These are phyloP conservation scores for Tolmerus cingulatus DNA, from an alignment of 2,888 invertebrate genomes.

Conservation along the genomic window DNA sequence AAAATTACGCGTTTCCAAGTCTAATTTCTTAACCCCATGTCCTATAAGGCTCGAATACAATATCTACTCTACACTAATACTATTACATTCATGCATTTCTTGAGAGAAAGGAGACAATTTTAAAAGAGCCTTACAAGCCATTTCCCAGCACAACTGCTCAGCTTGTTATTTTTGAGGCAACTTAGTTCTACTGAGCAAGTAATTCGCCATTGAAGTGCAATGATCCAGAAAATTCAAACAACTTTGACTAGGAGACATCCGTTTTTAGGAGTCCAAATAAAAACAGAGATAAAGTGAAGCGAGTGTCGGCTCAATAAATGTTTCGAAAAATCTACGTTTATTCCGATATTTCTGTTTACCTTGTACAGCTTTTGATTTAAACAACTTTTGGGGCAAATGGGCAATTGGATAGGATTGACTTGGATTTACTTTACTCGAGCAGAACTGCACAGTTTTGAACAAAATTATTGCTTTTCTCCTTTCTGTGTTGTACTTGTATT, in stretches of 20 bases:
- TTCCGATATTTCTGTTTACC: no score
- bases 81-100: background rate
- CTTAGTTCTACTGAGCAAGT: conserved; percentile 46
- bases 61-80: background rate
- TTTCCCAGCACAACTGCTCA: background rate
- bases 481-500: no score
- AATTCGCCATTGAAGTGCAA: conserved; percentile 49
- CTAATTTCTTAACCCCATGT: background rate
- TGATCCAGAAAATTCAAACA: conserved; percentile 48
- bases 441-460: background rate
- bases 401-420: background rate
- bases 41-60: background rate
- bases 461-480: no score
- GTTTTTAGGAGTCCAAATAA: background rate
- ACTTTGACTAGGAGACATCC: conserved; percentile 45
- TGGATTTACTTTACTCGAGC: background rate
- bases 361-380: background rate
- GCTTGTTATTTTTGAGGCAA: conserved; percentile 40
- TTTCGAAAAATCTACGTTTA: no score
- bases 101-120: background rate
- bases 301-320: no score
- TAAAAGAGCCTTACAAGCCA: background rate
- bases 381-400: background rate
- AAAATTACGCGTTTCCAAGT: background rate
- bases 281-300: no score